Conservation (phyloP, 2,113 vertebrate species). For the Lepisosteus osseus region DNA sequence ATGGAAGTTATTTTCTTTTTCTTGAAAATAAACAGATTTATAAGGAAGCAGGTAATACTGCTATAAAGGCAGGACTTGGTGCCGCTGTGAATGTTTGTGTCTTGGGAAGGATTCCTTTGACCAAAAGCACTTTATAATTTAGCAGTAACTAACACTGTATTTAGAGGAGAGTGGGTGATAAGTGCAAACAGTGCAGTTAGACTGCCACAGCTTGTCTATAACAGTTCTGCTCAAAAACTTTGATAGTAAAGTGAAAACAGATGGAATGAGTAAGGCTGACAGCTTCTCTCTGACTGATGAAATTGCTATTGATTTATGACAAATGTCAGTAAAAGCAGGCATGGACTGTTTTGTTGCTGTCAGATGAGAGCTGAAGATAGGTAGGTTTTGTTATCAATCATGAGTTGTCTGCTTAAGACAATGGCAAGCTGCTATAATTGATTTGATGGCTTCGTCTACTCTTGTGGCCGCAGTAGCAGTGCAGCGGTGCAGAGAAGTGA, state of each 20-base stretch:
- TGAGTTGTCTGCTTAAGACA: conserved; percentile 58
- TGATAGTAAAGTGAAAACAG: conserved; percentile 53
- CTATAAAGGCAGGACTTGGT: too few species aligned
- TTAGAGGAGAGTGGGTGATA: not conserved
- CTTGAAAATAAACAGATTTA: too few species aligned
- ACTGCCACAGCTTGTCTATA: not conserved
- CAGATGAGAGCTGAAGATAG: conserved; percentile 77
- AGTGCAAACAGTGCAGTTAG: not conserved
- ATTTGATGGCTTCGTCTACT: conserved; percentile 64
- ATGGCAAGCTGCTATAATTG: conserved; percentile 60
- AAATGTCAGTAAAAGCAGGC: conserved; percentile 73
- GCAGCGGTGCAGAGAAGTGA: conserved; percentile 62
- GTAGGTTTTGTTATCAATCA: conserved; percentile 90
- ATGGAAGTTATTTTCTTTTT: too few species aligned
- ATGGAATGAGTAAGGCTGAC: conserved; percentile 54
- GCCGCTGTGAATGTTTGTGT: not conserved
- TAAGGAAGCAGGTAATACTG: too few species aligned
- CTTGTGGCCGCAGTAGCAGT: conserved; percentile 53
- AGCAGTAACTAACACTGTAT: conserved; percentile 2
- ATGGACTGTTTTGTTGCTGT: conserved; percentile 80
- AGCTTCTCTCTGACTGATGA: conserved; percentile 69
- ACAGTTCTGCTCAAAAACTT: conserved; percentile 22
- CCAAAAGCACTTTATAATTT: not conserved
- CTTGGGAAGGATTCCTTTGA: not conserved
- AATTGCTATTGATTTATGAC: conserved; percentile 91